Evolutionary conservation across 2,888 invertebrate species (phyloP).

Genomic region (Nebria brevicollis): DNA sequence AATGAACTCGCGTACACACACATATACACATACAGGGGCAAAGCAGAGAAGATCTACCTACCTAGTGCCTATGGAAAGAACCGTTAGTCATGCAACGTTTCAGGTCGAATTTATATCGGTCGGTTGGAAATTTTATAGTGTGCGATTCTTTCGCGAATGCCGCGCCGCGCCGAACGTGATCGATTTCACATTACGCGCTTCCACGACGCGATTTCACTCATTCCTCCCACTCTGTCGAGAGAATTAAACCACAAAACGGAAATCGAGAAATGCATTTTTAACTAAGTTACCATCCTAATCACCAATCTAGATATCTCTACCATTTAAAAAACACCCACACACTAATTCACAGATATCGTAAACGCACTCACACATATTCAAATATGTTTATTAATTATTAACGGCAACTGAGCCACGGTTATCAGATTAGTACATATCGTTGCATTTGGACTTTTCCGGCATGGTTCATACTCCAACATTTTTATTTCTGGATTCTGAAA

Average conservation of each 20-base stretch:
- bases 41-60: conserved; percentile 5
- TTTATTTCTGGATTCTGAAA: too few relatives aligned
- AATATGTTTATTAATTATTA: too few relatives aligned
- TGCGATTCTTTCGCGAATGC: conserved; percentile 40
- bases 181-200: conserved; percentile 43
- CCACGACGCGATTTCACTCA: conserved; percentile 5
- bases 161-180: conserved; percentile 17
- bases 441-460: too few relatives aligned
- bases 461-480: too few relatives aligned
- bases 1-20: conserved; percentile 25
- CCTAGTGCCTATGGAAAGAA: conserved; percentile 18
- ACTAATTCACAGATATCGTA: neutral
- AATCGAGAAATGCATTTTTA: conserved; percentile 44
- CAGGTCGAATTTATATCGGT: conserved; percentile 39
- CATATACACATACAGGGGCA: neutral
- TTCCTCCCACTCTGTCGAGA: neutral
- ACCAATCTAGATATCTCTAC: neutral
- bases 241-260: conserved; percentile 20
- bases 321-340: neutral
- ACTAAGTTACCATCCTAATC: conserved; percentile 32
- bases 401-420: too few relatives aligned
- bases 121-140: conserved; percentile 39
- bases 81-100: conserved; percentile 47
- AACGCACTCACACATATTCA: too few relatives aligned
- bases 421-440: too few relatives aligned